phyloP scores from a whole-genome alignment of 2,113 vertebrate genomes.

The Forbesichthys papilliferus region DNA sequence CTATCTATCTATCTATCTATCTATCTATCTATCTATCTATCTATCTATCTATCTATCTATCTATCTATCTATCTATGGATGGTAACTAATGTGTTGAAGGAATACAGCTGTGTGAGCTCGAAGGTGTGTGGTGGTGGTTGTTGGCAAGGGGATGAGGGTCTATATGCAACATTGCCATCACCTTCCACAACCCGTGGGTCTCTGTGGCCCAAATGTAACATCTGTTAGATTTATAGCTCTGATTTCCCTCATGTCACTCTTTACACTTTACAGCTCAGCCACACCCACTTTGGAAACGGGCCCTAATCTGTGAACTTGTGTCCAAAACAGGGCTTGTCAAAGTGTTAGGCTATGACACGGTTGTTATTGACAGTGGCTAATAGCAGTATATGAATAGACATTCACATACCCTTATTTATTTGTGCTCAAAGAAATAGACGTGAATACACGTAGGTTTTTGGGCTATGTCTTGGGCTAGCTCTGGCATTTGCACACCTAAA shows the following conservation, averaged over 20 bases:
- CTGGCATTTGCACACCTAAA: too few relatives aligned
- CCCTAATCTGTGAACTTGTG: neutral
- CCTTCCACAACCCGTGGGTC: conserved; percentile 10
- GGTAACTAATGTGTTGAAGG: neutral
- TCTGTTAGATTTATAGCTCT: conserved; percentile 14
- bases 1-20: too few relatives aligned
- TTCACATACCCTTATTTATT: neutral
- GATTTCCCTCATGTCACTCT: neutral
- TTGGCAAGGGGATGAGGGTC: neutral
- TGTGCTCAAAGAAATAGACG: too few relatives aligned
- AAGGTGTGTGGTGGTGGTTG: neutral
- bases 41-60: neutral
- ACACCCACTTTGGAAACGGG: neutral
- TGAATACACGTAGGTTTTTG: too few relatives aligned
- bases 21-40: neutral
- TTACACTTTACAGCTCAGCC: neutral
- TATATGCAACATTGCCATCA: neutral
- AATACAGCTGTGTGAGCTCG: neutral
- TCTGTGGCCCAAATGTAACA: conserved; percentile 6
- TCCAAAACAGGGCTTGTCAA: neutral
- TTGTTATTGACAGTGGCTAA: neutral
- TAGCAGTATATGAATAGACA: neutral
- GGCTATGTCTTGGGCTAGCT: too few relatives aligned
- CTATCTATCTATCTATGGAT: neutral
- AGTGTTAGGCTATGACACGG: neutral